phyloP scores from a whole-genome alignment of 2,113 vertebrate genomes.

The Antechinus flavipes region DNA sequence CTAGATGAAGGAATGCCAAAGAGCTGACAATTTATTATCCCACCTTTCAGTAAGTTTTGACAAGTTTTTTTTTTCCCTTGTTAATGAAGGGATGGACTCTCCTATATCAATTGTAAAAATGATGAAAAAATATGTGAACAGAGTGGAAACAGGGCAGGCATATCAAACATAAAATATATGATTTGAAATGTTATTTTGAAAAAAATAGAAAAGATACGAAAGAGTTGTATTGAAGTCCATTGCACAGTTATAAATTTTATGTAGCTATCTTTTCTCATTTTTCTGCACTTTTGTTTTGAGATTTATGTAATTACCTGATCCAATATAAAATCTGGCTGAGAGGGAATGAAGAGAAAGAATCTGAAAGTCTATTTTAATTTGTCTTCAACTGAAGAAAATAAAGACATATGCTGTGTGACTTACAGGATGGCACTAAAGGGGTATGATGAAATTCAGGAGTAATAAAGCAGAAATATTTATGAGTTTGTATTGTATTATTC shows the following conservation, averaged over 20 bases:
- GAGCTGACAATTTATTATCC: neutral
- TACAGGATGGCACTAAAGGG: neutral
- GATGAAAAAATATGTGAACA: neutral
- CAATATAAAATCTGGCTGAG: neutral
- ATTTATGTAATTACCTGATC: conserved; percentile 9
- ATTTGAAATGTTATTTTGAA: neutral
- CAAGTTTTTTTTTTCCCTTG: neutral
- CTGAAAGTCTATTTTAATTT: conserved; percentile 10
- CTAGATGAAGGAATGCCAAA: neutral
- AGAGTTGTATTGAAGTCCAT: neutral
- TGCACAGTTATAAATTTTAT: neutral
- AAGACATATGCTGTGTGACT: neutral
- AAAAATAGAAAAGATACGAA: neutral
- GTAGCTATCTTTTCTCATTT: neutral
- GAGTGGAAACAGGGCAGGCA: neutral
- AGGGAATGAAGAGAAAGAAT: neutral
- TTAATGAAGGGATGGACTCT: neutral
- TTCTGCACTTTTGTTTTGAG: conserved; percentile 7
- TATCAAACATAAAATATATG: neutral
- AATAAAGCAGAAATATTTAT: conserved; percentile 33
- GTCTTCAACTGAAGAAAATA: conserved; percentile 29
- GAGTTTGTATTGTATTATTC: neutral
- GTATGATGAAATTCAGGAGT: neutral
- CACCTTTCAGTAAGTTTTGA: neutral
- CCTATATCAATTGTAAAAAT: neutral